These are phyloP conservation scores for Proterorhinus semilunaris DNA, from an alignment of 2,113 vertebrate species.

Conservation along the genomic window DNA sequence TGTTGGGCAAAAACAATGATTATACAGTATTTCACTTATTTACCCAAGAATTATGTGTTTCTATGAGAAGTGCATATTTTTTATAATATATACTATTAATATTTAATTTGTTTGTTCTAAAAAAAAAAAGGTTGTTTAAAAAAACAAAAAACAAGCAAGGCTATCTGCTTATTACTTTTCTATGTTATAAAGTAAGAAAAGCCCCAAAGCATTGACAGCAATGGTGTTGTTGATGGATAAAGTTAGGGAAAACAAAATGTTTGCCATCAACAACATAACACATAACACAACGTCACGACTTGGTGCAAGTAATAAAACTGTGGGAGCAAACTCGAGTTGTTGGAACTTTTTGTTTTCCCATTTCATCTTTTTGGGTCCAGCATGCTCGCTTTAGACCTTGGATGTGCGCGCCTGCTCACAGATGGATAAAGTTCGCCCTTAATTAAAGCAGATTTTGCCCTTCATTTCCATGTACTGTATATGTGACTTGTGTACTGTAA, in stretches of 20 bases:
- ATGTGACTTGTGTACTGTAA: conserved; percentile 52
- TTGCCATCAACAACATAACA: too few relatives aligned
- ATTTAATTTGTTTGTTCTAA: neutral
- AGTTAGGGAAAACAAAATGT: conserved; percentile 21
- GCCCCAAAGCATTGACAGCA: neutral
- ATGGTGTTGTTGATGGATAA: conserved; percentile 15
- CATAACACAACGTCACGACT: too few relatives aligned
- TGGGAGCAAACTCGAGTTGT: too few relatives aligned
- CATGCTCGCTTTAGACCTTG: too few relatives aligned
- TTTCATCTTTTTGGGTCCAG: too few relatives aligned
- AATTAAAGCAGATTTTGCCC: conserved; percentile 6
- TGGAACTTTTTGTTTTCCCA: too few relatives aligned
- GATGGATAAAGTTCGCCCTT: conserved; percentile 33
- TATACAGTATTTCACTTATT: neutral
- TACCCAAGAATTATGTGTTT: too few relatives aligned
- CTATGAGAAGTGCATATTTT: neutral
- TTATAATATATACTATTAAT: neutral
- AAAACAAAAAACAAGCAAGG: neutral
- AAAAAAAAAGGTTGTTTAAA: neutral
- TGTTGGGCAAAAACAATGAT: neutral
- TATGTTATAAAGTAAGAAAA: neutral
- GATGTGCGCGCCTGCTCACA: too few relatives aligned
- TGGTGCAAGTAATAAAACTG: too few relatives aligned
- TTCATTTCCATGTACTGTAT: conserved; percentile 56
- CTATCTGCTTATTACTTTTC: neutral